Base-by-base conservation (phyloP, 1,140 invertebrate species). In the Achroia grisella region DNA sequence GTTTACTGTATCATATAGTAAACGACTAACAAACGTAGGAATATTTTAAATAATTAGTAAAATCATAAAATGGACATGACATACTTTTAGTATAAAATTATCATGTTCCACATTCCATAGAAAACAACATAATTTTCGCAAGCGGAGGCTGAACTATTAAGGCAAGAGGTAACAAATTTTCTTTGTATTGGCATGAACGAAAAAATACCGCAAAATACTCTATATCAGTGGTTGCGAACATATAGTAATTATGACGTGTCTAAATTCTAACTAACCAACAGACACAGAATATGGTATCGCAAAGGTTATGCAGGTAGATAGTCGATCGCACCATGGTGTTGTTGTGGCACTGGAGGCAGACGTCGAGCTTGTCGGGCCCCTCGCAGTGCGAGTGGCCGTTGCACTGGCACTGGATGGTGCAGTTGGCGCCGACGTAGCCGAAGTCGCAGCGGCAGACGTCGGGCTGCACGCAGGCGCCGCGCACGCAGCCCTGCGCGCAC, bases 361-460 rank as follows among this genome's bases (percentile, higher is more conserved):
- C 87, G 65, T 95, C 91, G 34, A 96, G 88, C 57, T 93, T 91
- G 66, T 95, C 92, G 3, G 93, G 93, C 9, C 95, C 95, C 53
- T 90, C 91, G 79, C 97, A 99, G 64, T 97, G 90, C 43, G 95
- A 93, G 84, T 99, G 96, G 0, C 95, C 96, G 78, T 98, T 97
- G 75, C 97, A 99, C 67, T 96, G 90, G 73, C 97, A 98, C 71
- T 96, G 93, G 34, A 94, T 95, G 41, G 93, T 95, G 76, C 97
- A 99, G 86, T 98, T 97, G 44, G 91, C 90, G 36, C 97, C 97
- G 13, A 98, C 96, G 77, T 95, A 98, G 34, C 97, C 96, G 86
- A 99, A 99, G 86, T 97, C 91, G 79, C 97, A 98, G 31, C 90
- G 86, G 70, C 97, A 99, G 9, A 90, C 87, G 68, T 97, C 90